These are phyloP conservation scores for Leuciscus waleckii DNA, from an alignment of 2,797 vertebrate species.

Conservation along the genomic window DNA sequence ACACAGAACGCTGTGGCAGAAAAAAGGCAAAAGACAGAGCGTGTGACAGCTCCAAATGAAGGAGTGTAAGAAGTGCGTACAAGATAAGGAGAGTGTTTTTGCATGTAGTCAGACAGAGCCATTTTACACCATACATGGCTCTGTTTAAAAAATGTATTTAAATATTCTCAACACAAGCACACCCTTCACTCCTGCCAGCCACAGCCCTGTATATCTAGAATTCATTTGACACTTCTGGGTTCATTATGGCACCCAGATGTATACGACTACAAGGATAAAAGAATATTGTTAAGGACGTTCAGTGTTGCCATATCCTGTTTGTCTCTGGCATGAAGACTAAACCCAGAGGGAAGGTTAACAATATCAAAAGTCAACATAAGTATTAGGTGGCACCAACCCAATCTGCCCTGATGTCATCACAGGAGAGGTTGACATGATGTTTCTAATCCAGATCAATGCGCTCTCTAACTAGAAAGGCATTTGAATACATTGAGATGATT, in stretches of 20 bases:
- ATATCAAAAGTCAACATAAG: background rate
- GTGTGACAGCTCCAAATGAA: background rate
- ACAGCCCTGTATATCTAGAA: slow-evolving; percentile 51
- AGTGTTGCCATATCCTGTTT: background rate
- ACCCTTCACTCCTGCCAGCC: slow-evolving; percentile 60
- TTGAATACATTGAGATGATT: slow-evolving; percentile 1
- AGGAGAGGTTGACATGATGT: background rate
- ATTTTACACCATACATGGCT: slow-evolving; percentile 65
- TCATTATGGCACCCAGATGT: background rate
- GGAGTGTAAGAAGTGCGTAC: background rate
- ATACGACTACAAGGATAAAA: background rate
- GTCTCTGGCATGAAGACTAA: background rate
- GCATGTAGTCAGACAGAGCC: slow-evolving; percentile 46
- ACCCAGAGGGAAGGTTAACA: background rate
- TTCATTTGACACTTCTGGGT: slow-evolving; percentile 49
- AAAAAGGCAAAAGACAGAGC: slow-evolving; percentile 33
- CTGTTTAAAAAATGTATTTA: slow-evolving; percentile 65
- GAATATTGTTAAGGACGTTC: background rate
- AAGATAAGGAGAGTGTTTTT: slow-evolving; percentile 31
- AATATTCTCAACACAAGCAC: slow-evolving; percentile 35
- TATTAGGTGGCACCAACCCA: background rate
- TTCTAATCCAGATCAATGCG: background rate
- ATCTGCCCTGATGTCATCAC: background rate
- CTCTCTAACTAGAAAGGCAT: background rate
- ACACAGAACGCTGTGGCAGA: slow-evolving; percentile 63